Base-by-base conservation (phyloP, 2,113 vertebrate species). In the Pteruthius melanotis region DNA sequence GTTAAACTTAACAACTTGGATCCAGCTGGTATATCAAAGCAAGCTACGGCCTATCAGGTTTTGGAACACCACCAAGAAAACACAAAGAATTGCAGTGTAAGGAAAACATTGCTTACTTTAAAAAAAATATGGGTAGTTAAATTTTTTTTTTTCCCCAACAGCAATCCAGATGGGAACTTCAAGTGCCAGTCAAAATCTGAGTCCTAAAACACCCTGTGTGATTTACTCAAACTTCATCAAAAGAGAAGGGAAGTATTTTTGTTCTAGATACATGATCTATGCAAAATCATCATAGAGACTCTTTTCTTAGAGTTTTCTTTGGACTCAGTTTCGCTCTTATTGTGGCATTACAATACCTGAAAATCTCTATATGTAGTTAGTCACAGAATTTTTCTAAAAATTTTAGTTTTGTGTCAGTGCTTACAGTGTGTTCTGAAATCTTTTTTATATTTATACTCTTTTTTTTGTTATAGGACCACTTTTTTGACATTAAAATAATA, bases 1-100 rank as follows among this genome's bases (percentile, higher is more conserved):
- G 27, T 86, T 89, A 95, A 94, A 94, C 11, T 80, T 89, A 91
- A 63, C 30, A 90, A 56, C 57, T 56, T 71, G 84, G 44, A 89
- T 59, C 30, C 64, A 89, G 74, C 28, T 64, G n/a, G 44, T 57
- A 64, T 56, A 75, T 56, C 31, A 83, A 86, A 90, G 54, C 69
- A 83, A 70, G 7, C 31, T 75, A 39, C 24, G 13, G 16, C 49
- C 65, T 63, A 45, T 56, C 39, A 87, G 57, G 24, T 6, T 91
- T 91, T 94, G 89, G 83, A 94, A 28, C 6, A 27, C 2, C 5
- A 91, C 37, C 74, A 91, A 89, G 54, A 81, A 93, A 93, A 42
- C 63, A 66, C n/a, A 81, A 69, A 64, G 64, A 83, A 65, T n/a
- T 87, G 50, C 65, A 75, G 16, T 15, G 11, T 82, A 82, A 94